Base-by-base conservation (phyloP, 2,797 vertebrate species). In the Capromys pilorides region DNA sequence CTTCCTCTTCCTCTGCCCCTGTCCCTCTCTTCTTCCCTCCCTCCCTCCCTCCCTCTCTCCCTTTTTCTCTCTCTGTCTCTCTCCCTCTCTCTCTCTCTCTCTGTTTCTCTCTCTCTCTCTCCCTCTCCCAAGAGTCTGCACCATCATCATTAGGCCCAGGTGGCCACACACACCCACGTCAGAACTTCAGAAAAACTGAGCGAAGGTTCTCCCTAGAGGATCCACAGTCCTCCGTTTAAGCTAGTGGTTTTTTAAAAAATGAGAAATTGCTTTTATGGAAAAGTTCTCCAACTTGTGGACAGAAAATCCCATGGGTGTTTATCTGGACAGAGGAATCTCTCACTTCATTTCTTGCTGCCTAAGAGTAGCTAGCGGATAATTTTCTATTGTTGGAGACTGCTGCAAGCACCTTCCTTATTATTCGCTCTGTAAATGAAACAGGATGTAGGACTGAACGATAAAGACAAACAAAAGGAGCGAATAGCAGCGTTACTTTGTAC, bases 201-300 rank as follows among this genome's bases (percentile, higher is more conserved):
- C 45, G 61, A 84, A 92, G 41, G 28, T 83, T 93, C 93, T 87
- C 95, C 88, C 94, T 86, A 31, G 91, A 90, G 66, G 33, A 93
- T 89, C 77, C 79, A 71, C 26, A 36, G 77, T 64, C 88, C 54
- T 93, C 79, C 62, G 49, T 45, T 31, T 51, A 93, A 90, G n/a
- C 82, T 85, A 84, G 21, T 94, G 57, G 78, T 33, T 59, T 82
- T 28, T 59, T 83, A 94, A 96, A 94, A 85, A 73, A 33, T 90
- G 90, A 91, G 87, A 92, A 97, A 97, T 67, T 90, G 94, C 86
- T 85, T 95, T 93, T 71, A 73, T 84, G 75, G 94, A 85, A 90
- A 91, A 93, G 31, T 88, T 92, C 88, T 94, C 88, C 85, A 82
- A 85, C 88, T 90, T 75, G 41, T 51, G 73, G 82, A 82, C 79